These are phyloP conservation scores for Chroicocephalus ridibundus DNA, from an alignment of 2,113 vertebrate species.

Conservation along the genomic window DNA sequence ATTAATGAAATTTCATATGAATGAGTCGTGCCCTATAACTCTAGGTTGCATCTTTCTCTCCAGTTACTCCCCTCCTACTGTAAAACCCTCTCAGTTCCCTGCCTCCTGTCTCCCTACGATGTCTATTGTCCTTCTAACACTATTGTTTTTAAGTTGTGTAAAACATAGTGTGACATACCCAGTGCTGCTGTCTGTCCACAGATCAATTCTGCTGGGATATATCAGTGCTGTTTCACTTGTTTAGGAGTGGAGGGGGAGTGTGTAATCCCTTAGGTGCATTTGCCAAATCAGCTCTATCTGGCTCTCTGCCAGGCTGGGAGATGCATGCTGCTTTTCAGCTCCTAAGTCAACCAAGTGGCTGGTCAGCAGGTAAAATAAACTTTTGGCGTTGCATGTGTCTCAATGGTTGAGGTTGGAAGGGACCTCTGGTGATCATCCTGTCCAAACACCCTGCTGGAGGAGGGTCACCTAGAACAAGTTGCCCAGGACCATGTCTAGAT, in stretches of 20 bases:
- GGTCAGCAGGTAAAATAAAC: background rate
- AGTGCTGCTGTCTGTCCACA: background rate
- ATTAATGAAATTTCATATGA: background rate
- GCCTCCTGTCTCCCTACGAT: background rate
- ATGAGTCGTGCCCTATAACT: background rate
- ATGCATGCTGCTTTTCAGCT: background rate
- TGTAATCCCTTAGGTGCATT: background rate
- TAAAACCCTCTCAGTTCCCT: background rate
- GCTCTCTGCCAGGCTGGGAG: background rate
- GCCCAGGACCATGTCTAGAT: accelerated
- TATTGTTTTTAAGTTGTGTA: background rate
- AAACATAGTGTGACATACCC: background rate
- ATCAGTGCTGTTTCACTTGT: background rate
- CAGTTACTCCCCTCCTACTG: background rate
- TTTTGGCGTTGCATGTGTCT: background rate
- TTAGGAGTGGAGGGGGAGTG: background rate
- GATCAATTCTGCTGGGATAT: background rate
- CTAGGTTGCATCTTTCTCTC: background rate
- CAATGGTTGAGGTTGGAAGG: background rate
- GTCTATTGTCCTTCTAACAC: background rate
- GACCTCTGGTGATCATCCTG: background rate
- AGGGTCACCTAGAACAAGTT: background rate
- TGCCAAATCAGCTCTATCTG: background rate
- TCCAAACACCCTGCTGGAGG: background rate
- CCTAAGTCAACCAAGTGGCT: background rate